Percentiles rank a stretch among this genome's conserved stretches.
Conservation (phyloP, 2,888 invertebrate genomes). For the Diaperis boleti region DNA sequence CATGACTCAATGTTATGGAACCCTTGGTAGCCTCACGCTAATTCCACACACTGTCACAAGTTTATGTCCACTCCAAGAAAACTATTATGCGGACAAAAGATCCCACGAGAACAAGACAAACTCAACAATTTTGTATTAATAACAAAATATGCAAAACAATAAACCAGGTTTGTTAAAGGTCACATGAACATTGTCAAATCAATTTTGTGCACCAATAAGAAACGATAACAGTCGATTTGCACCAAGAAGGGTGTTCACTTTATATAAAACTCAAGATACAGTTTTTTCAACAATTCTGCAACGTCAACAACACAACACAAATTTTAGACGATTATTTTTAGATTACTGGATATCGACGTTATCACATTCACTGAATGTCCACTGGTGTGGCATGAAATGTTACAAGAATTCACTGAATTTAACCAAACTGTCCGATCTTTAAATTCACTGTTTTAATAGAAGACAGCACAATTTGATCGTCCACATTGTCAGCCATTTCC, state of each 20-base stretch:
- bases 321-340: conserved; percentile 30
- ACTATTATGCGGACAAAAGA: conserved; percentile 1
- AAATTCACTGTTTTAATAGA: conserved; percentile 20
- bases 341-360: conserved; percentile 12
- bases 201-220: conserved; percentile 52
- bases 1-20: conserved; percentile 39
- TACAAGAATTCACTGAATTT: neutral
- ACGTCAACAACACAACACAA: conserved; percentile 48
- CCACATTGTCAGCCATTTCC: conserved; percentile 38
- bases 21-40: conserved; percentile 29
- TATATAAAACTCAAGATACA: conserved; percentile 53
- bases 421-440: conserved; percentile 4
- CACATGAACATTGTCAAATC: conserved; percentile 60
- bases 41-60: conserved; percentile 28
- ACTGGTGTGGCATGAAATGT: neutral
- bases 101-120: conserved; percentile 21
- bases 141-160: conserved; percentile 50
- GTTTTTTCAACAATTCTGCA: conserved; percentile 48
- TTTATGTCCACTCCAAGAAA: neutral
- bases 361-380: conserved; percentile 22
- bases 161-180: conserved; percentile 56
- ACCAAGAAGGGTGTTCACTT: conserved; percentile 50
- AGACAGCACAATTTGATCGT: conserved; percentile 32
- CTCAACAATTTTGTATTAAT: conserved; percentile 37
- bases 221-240: conserved; percentile 41